phyloP scores from a whole-genome alignment of 2,797 vertebrate genomes.

The Protosalanx chinensis region DNA sequence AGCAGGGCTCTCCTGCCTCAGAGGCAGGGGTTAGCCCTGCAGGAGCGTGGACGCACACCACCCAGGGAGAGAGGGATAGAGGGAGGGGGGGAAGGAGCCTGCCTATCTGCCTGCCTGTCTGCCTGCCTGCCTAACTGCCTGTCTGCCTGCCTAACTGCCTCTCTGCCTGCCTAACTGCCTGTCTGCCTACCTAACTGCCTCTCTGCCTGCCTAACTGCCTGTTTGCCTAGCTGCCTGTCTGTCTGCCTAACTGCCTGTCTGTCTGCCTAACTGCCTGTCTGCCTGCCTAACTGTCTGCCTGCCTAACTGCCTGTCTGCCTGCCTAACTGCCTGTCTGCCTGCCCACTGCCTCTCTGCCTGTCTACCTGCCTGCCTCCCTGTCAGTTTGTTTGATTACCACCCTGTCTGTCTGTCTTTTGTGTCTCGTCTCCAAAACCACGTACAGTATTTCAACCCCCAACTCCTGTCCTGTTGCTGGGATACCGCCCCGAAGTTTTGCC shows the following conservation, averaged over 20 bases:
- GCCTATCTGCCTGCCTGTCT: constrained; percentile 19
- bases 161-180: constrained; percentile 9
- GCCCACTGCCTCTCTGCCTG: constrained; percentile 17
- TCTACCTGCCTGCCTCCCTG: constrained; percentile 53
- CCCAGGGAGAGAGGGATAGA: background rate
- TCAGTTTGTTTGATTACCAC: constrained; percentile 34
- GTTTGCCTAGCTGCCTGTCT: constrained; percentile 15
- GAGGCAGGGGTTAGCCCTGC: no score
- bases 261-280: constrained; percentile 42
- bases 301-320: constrained; percentile 46
- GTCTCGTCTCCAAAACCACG: constrained; percentile 51
- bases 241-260: constrained; percentile 17
- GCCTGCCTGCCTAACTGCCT: constrained; percentile 25
- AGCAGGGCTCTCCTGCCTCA: background rate
- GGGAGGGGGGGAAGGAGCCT: constrained; percentile 1
- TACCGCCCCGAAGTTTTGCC: constrained; percentile 74
- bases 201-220: constrained; percentile 39
- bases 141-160: constrained; percentile 45
- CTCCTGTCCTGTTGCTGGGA: constrained; percentile 76
- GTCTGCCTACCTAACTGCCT: constrained; percentile 22
- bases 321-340: constrained; percentile 20
- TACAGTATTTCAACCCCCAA: constrained; percentile 63
- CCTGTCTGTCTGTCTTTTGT: constrained; percentile 57
- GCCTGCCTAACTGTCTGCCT: constrained; percentile 49
- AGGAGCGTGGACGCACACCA: no score